Evolutionary conservation across 2,113 vertebrate species (phyloP).

Genomic region (Numenius arquata): DNA sequence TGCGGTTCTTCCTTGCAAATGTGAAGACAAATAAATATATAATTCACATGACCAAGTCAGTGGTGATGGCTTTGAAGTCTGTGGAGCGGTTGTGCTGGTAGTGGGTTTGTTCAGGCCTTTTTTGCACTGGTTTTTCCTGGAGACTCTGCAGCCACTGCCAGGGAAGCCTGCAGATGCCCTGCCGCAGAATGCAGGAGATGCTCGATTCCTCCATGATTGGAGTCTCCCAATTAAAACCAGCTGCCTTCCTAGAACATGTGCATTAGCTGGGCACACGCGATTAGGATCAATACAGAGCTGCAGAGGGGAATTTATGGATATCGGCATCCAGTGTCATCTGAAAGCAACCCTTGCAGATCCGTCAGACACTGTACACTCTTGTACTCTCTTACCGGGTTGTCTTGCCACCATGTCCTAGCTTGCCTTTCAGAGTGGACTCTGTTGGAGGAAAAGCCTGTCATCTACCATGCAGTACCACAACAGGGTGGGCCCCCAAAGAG

Average conservation of each 20-base stretch:
- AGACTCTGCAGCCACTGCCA: not conserved
- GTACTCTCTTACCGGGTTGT: not conserved
- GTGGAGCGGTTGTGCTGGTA: not conserved
- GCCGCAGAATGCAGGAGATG: not conserved
- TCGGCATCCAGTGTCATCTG: not conserved
- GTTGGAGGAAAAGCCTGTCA: not conserved
- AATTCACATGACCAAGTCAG: not conserved
- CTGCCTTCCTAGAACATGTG: not conserved
- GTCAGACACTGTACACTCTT: not conserved
- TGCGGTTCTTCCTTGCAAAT: not conserved
- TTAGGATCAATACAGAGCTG: not conserved
- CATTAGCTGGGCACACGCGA: fast-evolving
- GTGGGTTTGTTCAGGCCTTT: not conserved
- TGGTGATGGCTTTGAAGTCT: not conserved
- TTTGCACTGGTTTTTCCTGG: not conserved
- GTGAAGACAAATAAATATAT: not conserved
- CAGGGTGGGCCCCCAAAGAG: too few species aligned
- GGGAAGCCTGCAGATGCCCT: fast-evolving
- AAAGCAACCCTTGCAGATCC: not conserved
- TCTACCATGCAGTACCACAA: not conserved
- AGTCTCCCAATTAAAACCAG: not conserved
- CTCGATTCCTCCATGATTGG: fast-evolving
- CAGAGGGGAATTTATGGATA: not conserved
- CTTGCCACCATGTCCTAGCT: not conserved
- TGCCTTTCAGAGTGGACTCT: not conserved